These are phyloP conservation scores for Dryomyza anilis DNA, from an alignment of 2,888 invertebrate species.

Conservation along the genomic window DNA sequence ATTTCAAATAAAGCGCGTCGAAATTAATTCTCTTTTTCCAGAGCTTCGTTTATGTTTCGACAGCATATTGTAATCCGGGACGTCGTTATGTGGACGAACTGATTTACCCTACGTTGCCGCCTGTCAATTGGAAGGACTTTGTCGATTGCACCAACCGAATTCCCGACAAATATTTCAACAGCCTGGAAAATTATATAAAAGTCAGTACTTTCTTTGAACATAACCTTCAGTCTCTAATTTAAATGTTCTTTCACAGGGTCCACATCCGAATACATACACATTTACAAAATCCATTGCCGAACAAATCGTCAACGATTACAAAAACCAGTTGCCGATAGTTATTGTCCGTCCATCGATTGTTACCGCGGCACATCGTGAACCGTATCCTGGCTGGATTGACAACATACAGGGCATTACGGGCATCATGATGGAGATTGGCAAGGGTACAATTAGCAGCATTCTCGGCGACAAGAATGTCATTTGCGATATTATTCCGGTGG, in stretches of 20 bases:
- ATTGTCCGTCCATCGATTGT: conserved; percentile 93
- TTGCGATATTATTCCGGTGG: conserved; percentile 91
- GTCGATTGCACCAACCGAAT: conserved; percentile 68
- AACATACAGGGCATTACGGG: conserved; percentile 88
- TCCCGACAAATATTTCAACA: conserved; percentile 67
- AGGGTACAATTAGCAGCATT: conserved; percentile 83
- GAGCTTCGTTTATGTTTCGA: conserved; percentile 89
- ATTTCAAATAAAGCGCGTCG: background rate
- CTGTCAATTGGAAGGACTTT: conserved; percentile 66
- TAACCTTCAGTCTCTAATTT: background rate
- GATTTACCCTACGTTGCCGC: conserved; percentile 75
- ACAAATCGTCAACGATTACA: conserved; percentile 74
- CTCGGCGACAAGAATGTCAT: conserved; percentile 74
- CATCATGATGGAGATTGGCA: conserved; percentile 78
- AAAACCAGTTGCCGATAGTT: conserved; percentile 78
- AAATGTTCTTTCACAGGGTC: conserved; percentile 63
- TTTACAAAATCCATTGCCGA: conserved; percentile 94
- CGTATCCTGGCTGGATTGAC: conserved; percentile 82
- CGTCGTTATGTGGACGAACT: conserved; percentile 78
- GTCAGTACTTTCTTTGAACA: conserved; percentile 50
- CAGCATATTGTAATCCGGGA: conserved; percentile 95
- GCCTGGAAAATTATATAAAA: conserved; percentile 66
- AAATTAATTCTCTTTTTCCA: conserved; percentile 46
- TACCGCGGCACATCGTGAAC: conserved; percentile 76
- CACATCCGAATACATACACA: conserved; percentile 95